phyloP scores from a whole-genome alignment of 2,797 vertebrate species.

The Phoebastria nigripes region DNA sequence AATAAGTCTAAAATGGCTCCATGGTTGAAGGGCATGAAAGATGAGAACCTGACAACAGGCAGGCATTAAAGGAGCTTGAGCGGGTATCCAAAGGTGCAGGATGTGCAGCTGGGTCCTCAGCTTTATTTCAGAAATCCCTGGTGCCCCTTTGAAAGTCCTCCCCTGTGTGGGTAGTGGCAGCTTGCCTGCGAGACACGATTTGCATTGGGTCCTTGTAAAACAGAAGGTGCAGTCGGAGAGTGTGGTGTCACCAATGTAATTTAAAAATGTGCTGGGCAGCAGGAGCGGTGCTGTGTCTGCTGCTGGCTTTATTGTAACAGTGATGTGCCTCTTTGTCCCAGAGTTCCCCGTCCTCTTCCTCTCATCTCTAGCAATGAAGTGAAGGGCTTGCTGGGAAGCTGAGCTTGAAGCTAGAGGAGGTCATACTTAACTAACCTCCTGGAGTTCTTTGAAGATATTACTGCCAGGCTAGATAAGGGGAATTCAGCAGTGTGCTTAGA shows the following conservation, averaged over 20 bases:
- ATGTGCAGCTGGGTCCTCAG: background rate
- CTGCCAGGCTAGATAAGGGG: slow-evolving; percentile 69
- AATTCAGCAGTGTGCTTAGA: slow-evolving; percentile 52
- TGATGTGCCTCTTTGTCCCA: slow-evolving; percentile 30
- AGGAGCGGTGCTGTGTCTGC: background rate
- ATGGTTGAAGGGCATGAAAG: background rate
- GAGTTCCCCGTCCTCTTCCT: slow-evolving; percentile 11
- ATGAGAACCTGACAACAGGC: background rate
- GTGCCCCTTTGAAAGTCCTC: background rate
- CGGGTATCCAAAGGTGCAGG: background rate
- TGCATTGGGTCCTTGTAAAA: background rate
- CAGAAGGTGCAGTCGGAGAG: background rate
- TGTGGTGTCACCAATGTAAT: background rate
- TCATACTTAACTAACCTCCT: slow-evolving; percentile 71
- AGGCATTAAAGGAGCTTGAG: background rate
- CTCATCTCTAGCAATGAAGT: slow-evolving; percentile 43
- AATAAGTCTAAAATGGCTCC: background rate
- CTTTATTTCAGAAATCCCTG: background rate
- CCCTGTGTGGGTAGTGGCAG: background rate
- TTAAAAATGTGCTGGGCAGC: slow-evolving; percentile 32
- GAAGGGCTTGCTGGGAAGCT: slow-evolving; percentile 66
- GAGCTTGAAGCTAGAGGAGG: slow-evolving; percentile 67
- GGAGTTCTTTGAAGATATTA: slow-evolving; percentile 72
- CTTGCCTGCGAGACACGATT: background rate
- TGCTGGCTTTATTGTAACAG: background rate